phyloP scores from a whole-genome alignment of 2,888 invertebrate species.

The Apamea anceps region DNA sequence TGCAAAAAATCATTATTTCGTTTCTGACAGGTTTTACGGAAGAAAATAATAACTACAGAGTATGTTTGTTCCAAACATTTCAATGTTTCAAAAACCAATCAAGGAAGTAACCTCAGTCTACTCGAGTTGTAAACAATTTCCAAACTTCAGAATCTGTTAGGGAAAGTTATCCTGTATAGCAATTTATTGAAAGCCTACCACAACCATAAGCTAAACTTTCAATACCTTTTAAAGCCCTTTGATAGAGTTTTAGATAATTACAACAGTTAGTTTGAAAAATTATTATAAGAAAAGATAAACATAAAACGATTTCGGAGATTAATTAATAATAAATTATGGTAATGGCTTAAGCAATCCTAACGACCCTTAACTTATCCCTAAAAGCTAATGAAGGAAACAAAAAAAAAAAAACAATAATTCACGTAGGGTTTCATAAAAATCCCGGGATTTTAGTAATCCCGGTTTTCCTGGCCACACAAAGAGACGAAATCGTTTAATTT shows the following conservation, averaged over 20 bases:
- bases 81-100: neutral
- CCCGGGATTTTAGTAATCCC: conserved; percentile 40
- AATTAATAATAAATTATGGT: conserved; percentile 8
- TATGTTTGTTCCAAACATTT: neutral
- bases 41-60: neutral
- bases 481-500: conserved; percentile 64
- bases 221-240: neutral
- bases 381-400: conserved; percentile 6
- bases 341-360: neutral
- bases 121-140: neutral
- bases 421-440: conserved; percentile 29
- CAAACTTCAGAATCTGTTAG: conserved; percentile 4
- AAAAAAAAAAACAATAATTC: conserved; percentile 25
- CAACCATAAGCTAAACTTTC: neutral
- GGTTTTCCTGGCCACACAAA: conserved; percentile 50
- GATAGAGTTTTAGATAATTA: neutral
- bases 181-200: conserved; percentile 12
- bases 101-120: neutral
- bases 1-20: neutral
- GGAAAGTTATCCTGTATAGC: neutral
- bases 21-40: too few relatives aligned
- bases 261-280: neutral
- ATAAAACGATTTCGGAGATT: neutral
- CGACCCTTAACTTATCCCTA: neutral
- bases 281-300: conserved; percentile 6